Evolutionary conservation across 23 tunicate species (phyloP).

Genomic region (Ciona savignyi): DNA sequence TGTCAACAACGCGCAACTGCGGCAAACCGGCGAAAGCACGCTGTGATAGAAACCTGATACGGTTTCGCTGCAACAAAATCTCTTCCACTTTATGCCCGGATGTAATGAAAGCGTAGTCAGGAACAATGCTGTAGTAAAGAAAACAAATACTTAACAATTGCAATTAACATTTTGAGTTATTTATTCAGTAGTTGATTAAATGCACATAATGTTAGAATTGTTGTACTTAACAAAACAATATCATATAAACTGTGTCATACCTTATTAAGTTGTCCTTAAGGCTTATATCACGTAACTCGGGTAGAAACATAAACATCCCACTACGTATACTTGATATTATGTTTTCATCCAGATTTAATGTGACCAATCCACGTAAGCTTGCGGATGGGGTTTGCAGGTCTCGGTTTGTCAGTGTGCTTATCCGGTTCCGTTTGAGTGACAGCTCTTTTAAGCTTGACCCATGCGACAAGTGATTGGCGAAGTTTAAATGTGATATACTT

Average conservation of each 20-base stretch:
- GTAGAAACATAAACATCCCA: constrained; percentile 47
- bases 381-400: constrained; percentile 39
- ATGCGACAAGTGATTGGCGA: constrained; percentile 16
- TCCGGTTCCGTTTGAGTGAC: constrained; percentile 28
- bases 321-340: constrained; percentile 26
- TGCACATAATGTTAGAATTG: too few species aligned
- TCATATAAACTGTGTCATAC: constrained; percentile 16
- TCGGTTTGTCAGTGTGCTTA: constrained; percentile 8
- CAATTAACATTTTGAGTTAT: too few species aligned
- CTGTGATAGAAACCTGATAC: constrained; percentile 20
- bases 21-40: constrained; percentile 75
- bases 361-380: constrained; percentile 21
- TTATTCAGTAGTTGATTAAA: too few species aligned
- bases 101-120: constrained; percentile 44
- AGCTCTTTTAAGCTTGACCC: constrained; percentile 50
- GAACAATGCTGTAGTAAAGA: constrained; percentile 22
- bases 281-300: constrained; percentile 26
- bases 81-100: constrained; percentile 31
- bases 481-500: constrained; percentile 32
- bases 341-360: constrained; percentile 50
- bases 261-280: constrained; percentile 42
- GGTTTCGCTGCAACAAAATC: constrained; percentile 38
- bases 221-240: neutral
- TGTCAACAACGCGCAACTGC: constrained; percentile 25
- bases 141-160: neutral